Base-by-base conservation (phyloP, 2,888 invertebrate genomes). In the Pristionchus japonicus region DNA sequence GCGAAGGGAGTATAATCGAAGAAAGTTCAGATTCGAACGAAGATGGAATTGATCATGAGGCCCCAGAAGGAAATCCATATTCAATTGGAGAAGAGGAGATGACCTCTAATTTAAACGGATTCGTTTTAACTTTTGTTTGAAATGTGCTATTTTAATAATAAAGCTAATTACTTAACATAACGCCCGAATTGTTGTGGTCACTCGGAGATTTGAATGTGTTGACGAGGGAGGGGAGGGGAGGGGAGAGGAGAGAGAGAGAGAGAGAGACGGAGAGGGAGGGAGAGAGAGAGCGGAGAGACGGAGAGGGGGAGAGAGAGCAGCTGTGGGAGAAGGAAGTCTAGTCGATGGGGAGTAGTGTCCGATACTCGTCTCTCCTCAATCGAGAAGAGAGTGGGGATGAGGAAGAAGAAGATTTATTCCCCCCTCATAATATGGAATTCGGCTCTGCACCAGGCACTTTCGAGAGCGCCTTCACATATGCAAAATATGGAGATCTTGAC, bases 11-110 rank as follows among this genome's bases (percentile, higher is more conserved):
- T 13, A 88, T n/a, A 70, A n/a, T 11, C 17, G 11, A 43, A n/a
- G n/a, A n/a, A n/a, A 23, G 47, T 43, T 13, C 37, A 93, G 90
- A 77, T 95, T 34, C 90, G 93, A 49, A 95, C 95, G 27, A 92
- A 94, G 70, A 94, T 94, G 31, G 95, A 95, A 85, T 93, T 95
- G 43, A 95, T 95, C 85, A 91, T 95, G 87, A 92, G 95, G 67
- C 95, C 95, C 17, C 93, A 93, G 31, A 91, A 93, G 40, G 95
- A 95, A 7, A 93, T 95, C 37, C 90, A 92, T 23, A 91, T 95
- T 31, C 91, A 93, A 87, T 91, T 95, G 31, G 89, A 88, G 61
- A 89, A 27, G 57, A 87, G 82, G 64, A 82, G 74, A 64, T 49
- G n/a, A n/a, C n/a, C n/a, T n/a, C n/a, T n/a, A n/a, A n/a, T n/a